Conservation (phyloP, 1,140 invertebrate species). For the Globodera rostochiensis region DNA sequence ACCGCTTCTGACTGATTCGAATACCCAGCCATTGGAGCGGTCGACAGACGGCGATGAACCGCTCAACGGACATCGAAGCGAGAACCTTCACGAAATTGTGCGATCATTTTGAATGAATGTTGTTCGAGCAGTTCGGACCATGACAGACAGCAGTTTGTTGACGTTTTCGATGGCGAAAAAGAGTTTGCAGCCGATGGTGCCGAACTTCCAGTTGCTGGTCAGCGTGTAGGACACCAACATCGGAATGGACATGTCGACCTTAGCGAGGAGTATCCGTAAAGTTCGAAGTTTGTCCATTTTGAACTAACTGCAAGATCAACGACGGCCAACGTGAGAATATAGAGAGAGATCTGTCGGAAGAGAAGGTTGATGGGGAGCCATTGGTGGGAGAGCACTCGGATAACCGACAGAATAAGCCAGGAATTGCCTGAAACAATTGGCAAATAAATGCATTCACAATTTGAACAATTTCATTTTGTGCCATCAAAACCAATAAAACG, state of each 20-base stretch:
- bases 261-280: constrained; percentile 27
- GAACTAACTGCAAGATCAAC: constrained; percentile 48
- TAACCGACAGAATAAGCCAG: constrained; percentile 48
- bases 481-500: no score
- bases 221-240: constrained; percentile 30
- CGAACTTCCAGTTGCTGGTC: constrained; percentile 19
- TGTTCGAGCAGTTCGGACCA: not conserved
- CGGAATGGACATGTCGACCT: constrained; percentile 42
- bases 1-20: constrained; percentile 29
- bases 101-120: not conserved
- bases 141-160: constrained; percentile 51
- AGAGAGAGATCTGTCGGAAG: constrained; percentile 45
- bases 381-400: constrained; percentile 31
- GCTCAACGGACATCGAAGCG: constrained; percentile 47
- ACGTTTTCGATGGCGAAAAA: constrained; percentile 56
- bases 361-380: constrained; percentile 44
- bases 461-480: no score
- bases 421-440: constrained; percentile 36
- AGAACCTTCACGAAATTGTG: constrained; percentile 5
- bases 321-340: constrained; percentile 44
- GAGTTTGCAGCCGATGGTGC: constrained; percentile 29
- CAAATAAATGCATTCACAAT: no score
- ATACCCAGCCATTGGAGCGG: constrained; percentile 42
- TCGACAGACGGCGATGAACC: constrained; percentile 48
- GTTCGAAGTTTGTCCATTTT: constrained; percentile 14